These are phyloP conservation scores for Rhynchopsitta pachyrhyncha DNA, from an alignment of 2,113 vertebrate genomes.

Conservation along the genomic window DNA sequence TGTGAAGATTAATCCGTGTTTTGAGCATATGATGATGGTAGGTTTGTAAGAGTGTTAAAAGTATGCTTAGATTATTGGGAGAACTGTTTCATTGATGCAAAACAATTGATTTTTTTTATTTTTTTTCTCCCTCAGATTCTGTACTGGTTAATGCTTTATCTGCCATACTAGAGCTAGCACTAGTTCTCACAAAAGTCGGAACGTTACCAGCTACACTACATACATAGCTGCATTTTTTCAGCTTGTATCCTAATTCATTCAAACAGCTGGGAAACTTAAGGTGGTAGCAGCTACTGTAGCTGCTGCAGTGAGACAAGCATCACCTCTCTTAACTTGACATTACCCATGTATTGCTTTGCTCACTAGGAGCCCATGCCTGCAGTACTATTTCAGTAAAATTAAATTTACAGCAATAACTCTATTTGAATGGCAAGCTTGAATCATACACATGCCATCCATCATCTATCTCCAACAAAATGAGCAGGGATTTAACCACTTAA, in stretches of 20 bases:
- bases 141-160: background rate
- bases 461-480: background rate
- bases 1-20: background rate
- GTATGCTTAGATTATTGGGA: background rate
- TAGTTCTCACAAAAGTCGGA: background rate
- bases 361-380: background rate
- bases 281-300: rapidly evolving
- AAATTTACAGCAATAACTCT: background rate
- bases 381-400: background rate
- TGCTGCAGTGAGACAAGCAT: background rate
- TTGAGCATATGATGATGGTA: background rate
- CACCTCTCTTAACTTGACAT: background rate
- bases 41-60: background rate
- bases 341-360: background rate
- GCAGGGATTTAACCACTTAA: background rate
- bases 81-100: background rate
- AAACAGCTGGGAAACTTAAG: background rate
- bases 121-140: background rate
- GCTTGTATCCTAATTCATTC: background rate
- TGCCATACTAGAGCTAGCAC: background rate
- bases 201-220: background rate
- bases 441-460: background rate
- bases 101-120: background rate
- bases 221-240: background rate
- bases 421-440: background rate